Base-by-base conservation (phyloP, 2,113 vertebrate species). In the Erythrocebus patas region DNA sequence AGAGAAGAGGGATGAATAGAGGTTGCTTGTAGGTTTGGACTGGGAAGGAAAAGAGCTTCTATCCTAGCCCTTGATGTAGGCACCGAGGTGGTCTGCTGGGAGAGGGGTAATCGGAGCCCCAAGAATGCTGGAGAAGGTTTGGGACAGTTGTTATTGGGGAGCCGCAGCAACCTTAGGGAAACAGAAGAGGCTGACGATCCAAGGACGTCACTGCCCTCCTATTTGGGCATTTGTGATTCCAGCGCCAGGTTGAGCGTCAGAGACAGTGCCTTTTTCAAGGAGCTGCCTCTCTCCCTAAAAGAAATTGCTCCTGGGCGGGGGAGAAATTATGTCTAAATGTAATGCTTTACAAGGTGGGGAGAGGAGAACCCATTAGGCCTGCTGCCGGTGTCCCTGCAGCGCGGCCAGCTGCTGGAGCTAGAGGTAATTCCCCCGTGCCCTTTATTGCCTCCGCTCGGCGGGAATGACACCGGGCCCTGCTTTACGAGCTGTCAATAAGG, bases 401-500 rank as follows among this genome's bases (percentile, higher is more conserved):
- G 66, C 88, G 38, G 97, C 98, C 98, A 86, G 97, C 97, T 96
- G 97, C 90, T 10, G 61, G 80, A 93, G 96, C 32, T 57, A 13
- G 0, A 97, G 97, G 97, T 95, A 94, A 96, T 97, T 98, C 98
- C 97, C 95, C 40, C 0, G 1, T 30, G 89, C 87, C 97, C 93
- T 98, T 99, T 99, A 98, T 95, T 98, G 96, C 97, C 96, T 95
- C 84, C 10, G 52, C 98, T 97, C 97, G 22, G 97, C 79, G 91
- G 96, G 97, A 97, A 98, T 97, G 97, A 98, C 98, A 98, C 97
- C 86, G 64, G 97, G 91, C 94, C 97, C 96, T 93, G 97, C 98
- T 99, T 99, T 98, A 98, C 0, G 94, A 98, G 98, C 98, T 98
- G 98, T 98, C 98, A 98, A 98, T 98, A 98, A 98, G 96, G 98